These are phyloP conservation scores for Oryzias melastigma DNA, from an alignment of 2,113 vertebrate species.

Conservation along the genomic window DNA sequence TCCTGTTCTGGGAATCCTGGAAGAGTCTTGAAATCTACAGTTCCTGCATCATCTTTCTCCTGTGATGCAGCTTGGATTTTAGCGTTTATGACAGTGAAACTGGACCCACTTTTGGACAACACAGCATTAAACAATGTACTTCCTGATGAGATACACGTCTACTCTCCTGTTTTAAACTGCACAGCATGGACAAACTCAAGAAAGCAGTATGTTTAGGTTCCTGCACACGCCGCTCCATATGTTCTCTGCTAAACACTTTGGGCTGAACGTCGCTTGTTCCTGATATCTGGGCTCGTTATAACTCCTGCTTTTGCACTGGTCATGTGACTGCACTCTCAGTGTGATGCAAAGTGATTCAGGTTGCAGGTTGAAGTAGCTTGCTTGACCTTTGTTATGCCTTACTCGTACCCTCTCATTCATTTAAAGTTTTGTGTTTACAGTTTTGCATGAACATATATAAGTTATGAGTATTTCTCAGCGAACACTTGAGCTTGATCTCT, in stretches of 20 bases:
- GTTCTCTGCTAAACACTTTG: slow-evolving; percentile 20
- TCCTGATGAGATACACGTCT: slow-evolving; percentile 31
- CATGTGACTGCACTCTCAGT: slow-evolving; percentile 36
- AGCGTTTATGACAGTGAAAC: slow-evolving; percentile 13
- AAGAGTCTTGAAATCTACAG: slow-evolving; percentile 8
- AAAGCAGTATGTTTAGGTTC: slow-evolving; percentile 29
- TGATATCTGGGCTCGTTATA: slow-evolving; percentile 17
- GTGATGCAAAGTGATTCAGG: slow-evolving; percentile 34
- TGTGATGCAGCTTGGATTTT: slow-evolving; percentile 27
- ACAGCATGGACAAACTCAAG: slow-evolving; percentile 53
- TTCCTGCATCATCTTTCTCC: slow-evolving; percentile 6
- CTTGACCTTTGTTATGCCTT: slow-evolving; percentile 72
- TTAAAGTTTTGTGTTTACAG: slow-evolving; percentile 56
- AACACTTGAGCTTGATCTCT: slow-evolving; percentile 34
- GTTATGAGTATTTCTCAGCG: slow-evolving; percentile 55
- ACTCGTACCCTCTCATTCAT: slow-evolving; percentile 50
- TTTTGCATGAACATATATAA: slow-evolving; percentile 70
- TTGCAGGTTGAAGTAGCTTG: slow-evolving; percentile 60
- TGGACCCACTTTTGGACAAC: slow-evolving; percentile 26
- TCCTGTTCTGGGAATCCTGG: slow-evolving; percentile 31
- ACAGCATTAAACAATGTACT: slow-evolving; percentile 19
- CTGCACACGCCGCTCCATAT: slow-evolving; percentile 33
- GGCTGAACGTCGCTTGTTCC: slow-evolving; percentile 18
- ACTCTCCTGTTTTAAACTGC: slow-evolving; percentile 37
- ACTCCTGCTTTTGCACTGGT: slow-evolving; percentile 41